Base-by-base conservation (phyloP, 2,888 invertebrate species). In the Metallyticus violacea region DNA sequence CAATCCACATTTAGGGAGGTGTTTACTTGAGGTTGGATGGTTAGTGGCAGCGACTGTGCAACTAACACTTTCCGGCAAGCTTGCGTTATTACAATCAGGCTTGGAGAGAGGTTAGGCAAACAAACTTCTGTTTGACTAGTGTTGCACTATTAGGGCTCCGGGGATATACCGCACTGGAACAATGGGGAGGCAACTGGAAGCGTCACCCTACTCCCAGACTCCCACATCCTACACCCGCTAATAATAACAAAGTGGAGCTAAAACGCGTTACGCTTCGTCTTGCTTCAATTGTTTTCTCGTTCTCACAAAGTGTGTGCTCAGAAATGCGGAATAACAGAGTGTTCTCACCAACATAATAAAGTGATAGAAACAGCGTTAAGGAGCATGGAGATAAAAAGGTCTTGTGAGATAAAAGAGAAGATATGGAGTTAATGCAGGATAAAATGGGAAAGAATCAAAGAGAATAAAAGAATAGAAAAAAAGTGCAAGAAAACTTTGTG, bases 41-140 rank as follows among this genome's bases (percentile, higher is more conserved):
- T 62, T 62, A 62, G 40, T 62, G 40, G 40, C 40, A 62, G 15
- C 40, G 22, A 62, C 40, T 62, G 40, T 1, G 15, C n/a, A 62
- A 4, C 40, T 62, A 40, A 77, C 27, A 76, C 83, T 29, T 83
- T 76, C 28, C 3, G 77, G 83, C 77, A 83, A 82, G n/a, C 79
- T 83, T 25, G 83, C 83, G 29, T 76, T 77, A 83, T 83, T 83
- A 77, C 29, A 83, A 83, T 83, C 83, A 83, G 29, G 83, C 83
- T 28, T 76, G 77, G 83, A 1, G 9, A 62, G 40, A 29, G 83
- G 83, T 83, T 83, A 83, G n/a, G 25, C 83, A 83, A 83, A 83
- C 83, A 83, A 77, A 77, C 77, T 83, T 28, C 25, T 77, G 83
- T 83, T 83, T 83, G 83, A 77, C n/a, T 77, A 77, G 77, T 83